A percentile compares a stretch with the other conserved stretches of the same genome.
phyloP scores from a whole-genome alignment of 2,888 invertebrate genomes.

The Lithophane leautieri region DNA sequence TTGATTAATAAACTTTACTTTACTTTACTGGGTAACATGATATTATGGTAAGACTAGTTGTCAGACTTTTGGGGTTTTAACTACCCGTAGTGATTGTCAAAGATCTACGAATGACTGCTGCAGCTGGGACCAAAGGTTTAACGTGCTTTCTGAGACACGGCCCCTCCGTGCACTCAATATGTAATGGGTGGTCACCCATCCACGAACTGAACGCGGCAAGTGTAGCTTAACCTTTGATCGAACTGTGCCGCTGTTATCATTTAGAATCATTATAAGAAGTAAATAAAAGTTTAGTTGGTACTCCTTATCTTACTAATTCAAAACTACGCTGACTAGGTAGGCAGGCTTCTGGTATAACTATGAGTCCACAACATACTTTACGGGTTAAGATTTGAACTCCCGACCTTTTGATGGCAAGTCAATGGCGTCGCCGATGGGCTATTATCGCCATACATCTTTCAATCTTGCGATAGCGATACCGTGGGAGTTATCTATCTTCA shows the following conservation, averaged over 20 bases:
- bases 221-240: too few species aligned
- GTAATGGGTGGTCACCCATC: too few species aligned
- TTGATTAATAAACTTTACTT: too few species aligned
- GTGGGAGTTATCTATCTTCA: slow-evolving; percentile 36
- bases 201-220: too few species aligned
- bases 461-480: slow-evolving; percentile 41
- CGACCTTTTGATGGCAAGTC: slow-evolving; percentile 59
- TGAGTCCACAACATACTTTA: slow-evolving; percentile 32
- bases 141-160: too few species aligned
- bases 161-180: too few species aligned
- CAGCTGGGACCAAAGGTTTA: too few species aligned
- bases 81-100: too few species aligned
- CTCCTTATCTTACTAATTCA: not conserved
- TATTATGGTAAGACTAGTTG: too few species aligned
- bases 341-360: slow-evolving; percentile 22
- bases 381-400: slow-evolving; percentile 50
- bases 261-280: not conserved
- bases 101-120: too few species aligned
- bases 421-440: slow-evolving; percentile 57
- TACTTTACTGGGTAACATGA: too few species aligned
- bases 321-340: slow-evolving; percentile 2
- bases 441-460: slow-evolving; percentile 60
- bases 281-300: not conserved
- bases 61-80: too few species aligned
- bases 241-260: not conserved